Base-by-base conservation (phyloP, 2,888 invertebrate species). In the Ornithoptera priamus region DNA sequence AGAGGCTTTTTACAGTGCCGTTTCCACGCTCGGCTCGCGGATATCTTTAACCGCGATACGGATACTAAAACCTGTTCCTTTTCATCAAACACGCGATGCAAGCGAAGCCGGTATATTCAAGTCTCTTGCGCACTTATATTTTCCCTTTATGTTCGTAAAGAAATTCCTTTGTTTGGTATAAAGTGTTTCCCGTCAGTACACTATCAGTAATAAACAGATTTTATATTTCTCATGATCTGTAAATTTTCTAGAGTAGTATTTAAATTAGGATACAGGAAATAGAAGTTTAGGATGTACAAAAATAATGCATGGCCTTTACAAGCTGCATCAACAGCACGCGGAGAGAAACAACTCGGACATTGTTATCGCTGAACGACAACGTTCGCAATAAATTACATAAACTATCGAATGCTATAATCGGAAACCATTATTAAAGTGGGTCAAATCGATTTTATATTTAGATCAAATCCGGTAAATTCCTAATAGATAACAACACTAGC, bases 11-110 rank as follows among this genome's bases (percentile, higher is more conserved):
- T 62, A 50, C 62, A 18, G 46, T n/a, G 36, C 56, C 62, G 24
- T 62, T 62, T 58, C 36, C 46, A 36, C 58, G 46, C 30, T 62
- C 30, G 10, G 46, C 3, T 58, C 56, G 42, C 57, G 58, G 69
- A 69, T 66, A 62, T 61, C 56, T 46, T 65, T 61, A 24, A 65
- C 50, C 56, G 8, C 30, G 42, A 24, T 50, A 58, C 62, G 69
- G 62, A 66, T 62, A 50, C 65, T 64, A 64, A 63, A 68, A 64
- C 68, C 30, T 64, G 68, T 64, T 60, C 39, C 20, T 61, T 61
- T 30, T 69, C 63, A 39, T 39, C 18, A 46, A 24, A 64, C 61
- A 65, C 65, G 61, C 61, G 46, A 61, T 46, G 42, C 17, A 59
- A 59, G 30, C n/a, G 30, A 1, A n/a, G 58, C 39, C 39, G 39